Conservation (phyloP, 30 jellyfish, hydroid and myxozoan species). For the Hydra vulgaris region DNA sequence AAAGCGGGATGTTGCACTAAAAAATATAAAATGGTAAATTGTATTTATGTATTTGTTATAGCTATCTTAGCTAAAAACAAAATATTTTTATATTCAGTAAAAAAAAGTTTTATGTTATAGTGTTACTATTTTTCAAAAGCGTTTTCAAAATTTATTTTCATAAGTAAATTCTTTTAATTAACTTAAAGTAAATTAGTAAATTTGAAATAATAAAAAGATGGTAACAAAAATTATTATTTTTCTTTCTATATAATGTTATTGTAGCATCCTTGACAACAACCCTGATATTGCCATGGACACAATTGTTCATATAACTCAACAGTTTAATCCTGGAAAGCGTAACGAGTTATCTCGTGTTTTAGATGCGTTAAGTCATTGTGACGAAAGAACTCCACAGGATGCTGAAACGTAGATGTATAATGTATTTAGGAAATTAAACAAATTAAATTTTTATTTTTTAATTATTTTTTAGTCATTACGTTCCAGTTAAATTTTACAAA, state of each 20-base stretch:
- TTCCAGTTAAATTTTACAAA: background rate
- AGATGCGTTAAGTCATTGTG: conserved; percentile 37
- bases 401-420: background rate
- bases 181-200: too few relatives aligned
- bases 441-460: background rate
- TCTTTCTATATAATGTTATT: too few relatives aligned
- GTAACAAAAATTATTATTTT: too few relatives aligned
- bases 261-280: conserved; percentile 53
- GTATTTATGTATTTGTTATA: background rate
- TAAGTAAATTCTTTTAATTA: background rate
- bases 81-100: too few relatives aligned
- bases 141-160: too few relatives aligned
- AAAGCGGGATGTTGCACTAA: conserved; percentile 65
- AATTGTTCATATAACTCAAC: conserved; percentile 72
- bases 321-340: conserved; percentile 54
- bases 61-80: background rate
- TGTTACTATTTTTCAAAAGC: too few relatives aligned
- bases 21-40: conserved; percentile 66
- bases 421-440: background rate
- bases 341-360: conserved; percentile 80
- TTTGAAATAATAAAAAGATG: too few relatives aligned
- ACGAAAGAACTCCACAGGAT: conserved; percentile 4
- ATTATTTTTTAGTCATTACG: background rate
- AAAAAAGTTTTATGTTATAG: too few relatives aligned
- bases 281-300: conserved; percentile 95